Conservation (phyloP, 2,113 vertebrate species). For the Acinonyx jubatus region DNA sequence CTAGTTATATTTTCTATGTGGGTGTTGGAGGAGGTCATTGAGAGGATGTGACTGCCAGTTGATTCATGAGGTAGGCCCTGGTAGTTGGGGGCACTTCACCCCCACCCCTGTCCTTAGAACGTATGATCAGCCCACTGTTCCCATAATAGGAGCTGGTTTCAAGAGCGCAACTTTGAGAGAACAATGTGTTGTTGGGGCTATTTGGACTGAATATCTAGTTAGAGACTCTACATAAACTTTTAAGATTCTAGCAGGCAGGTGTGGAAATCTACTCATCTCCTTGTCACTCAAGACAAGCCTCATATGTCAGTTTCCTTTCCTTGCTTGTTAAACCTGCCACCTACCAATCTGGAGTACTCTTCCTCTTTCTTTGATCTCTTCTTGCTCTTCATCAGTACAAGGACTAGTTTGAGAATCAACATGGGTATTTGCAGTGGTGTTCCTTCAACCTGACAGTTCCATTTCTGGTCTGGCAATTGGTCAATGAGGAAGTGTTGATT, state of each 20-base stretch:
- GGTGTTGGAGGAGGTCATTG: not conserved
- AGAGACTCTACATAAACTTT: not conserved
- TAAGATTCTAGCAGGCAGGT: not conserved
- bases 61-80: not conserved
- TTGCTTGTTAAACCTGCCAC: not conserved
- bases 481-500: not conserved
- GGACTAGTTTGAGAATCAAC: not conserved
- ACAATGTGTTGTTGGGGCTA: not conserved
- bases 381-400: not conserved
- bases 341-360: not conserved
- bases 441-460: not conserved
- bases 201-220: not conserved
- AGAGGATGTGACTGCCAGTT: not conserved
- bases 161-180: not conserved
- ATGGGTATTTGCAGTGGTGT: not conserved
- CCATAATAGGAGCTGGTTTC: not conserved
- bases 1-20: not conserved
- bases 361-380: not conserved
- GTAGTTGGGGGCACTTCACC: not conserved
- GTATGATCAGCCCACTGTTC: not conserved
- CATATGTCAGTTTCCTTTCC: not conserved
- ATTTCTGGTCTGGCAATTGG: not conserved
- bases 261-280: not conserved
- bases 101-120: not conserved
- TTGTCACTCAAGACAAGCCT: not conserved